phyloP scores from a whole-genome alignment of 2,888 invertebrate genomes.

The Amorpha juglandis region DNA sequence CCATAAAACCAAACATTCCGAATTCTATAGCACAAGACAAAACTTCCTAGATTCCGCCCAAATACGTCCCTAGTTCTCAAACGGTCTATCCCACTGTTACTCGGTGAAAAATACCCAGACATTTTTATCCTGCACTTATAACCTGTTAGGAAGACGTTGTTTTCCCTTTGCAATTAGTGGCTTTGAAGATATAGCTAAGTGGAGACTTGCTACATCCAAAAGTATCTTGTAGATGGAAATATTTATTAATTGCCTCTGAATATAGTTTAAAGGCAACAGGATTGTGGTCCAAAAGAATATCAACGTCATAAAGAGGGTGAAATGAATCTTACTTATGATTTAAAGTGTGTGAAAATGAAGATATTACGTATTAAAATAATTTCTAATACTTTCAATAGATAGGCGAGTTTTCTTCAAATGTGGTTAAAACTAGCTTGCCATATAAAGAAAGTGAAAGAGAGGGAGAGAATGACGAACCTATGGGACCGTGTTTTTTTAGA shows the following conservation, averaged over 20 bases:
- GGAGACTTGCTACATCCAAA: slow-evolving; percentile 1
- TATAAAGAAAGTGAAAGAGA: too few species aligned
- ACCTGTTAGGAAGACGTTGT: slow-evolving; percentile 56
- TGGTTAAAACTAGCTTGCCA: too few species aligned
- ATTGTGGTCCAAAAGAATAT: neutral
- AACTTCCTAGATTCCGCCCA: neutral
- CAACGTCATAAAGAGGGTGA: neutral
- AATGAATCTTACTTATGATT: neutral
- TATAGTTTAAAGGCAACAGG: neutral
- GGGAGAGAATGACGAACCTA: too few species aligned
- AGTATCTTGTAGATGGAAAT: neutral
- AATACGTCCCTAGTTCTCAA: slow-evolving; percentile 51
- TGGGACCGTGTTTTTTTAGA: too few species aligned
- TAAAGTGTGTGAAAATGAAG: too few species aligned
- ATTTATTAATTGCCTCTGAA: slow-evolving; percentile 12
- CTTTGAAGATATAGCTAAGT: slow-evolving; percentile 37
- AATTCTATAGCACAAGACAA: neutral
- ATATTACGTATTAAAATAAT: too few species aligned
- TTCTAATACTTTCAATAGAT: too few species aligned
- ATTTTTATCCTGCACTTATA: slow-evolving; percentile 69
- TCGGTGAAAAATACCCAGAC: slow-evolving; percentile 68
- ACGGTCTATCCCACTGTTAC: slow-evolving; percentile 57
- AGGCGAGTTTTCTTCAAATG: too few species aligned
- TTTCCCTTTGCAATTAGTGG: slow-evolving; percentile 57
- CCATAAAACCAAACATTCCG: neutral